phyloP scores from a whole-genome alignment of 2,888 invertebrate species.

The Harpagoxenus sublaevis region DNA sequence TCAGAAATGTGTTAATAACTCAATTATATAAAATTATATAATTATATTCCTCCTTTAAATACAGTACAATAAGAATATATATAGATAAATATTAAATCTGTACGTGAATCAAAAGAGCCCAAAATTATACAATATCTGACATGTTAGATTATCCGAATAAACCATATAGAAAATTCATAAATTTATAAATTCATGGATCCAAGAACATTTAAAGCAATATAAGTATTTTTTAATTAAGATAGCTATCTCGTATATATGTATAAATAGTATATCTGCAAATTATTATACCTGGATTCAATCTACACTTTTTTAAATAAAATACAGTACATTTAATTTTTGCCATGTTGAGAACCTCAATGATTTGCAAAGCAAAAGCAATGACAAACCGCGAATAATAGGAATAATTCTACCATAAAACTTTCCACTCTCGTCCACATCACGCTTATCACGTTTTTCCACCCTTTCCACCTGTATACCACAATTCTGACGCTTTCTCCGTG shows the following conservation, averaged over 20 bases:
- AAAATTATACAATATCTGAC: neutral
- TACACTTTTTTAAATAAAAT: neutral
- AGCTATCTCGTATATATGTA: neutral
- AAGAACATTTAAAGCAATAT: neutral
- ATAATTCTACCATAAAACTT: conserved; percentile 39
- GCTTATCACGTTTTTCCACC: neutral
- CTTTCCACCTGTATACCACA: neutral
- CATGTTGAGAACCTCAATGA: neutral
- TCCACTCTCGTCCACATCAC: conserved; percentile 2
- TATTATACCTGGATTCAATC: neutral
- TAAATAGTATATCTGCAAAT: neutral
- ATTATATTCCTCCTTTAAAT: conserved; percentile 11
- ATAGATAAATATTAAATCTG: neutral
- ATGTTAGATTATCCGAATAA: neutral
- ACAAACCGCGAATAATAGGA: conserved; percentile 3
- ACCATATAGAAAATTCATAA: neutral
- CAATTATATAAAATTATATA: neutral
- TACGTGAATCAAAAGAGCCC: neutral
- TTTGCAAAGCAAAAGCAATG: neutral
- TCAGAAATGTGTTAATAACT: neutral
- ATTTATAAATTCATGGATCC: neutral
- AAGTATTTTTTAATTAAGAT: neutral
- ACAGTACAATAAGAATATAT: neutral
- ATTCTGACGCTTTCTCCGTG: conserved; percentile 32
- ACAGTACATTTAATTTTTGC: neutral